These are phyloP conservation scores for Aspidoscelis tigris DNA, from an alignment of 2,113 vertebrate species.

Conservation along the genomic window DNA sequence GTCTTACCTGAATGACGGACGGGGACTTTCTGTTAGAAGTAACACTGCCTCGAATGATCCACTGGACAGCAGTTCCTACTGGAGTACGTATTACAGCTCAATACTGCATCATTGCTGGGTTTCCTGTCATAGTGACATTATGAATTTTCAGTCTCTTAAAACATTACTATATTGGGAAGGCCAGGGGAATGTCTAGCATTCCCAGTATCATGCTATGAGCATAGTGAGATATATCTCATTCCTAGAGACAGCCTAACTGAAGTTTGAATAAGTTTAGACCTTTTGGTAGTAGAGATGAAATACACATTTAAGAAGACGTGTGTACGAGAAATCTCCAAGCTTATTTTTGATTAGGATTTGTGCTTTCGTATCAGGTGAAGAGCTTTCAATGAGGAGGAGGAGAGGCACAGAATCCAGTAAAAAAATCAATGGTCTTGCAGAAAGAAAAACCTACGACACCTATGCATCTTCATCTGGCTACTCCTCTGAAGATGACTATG, in stretches of 20 bases:
- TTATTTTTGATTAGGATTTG: slow-evolving; percentile 9
- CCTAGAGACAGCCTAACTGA: no score
- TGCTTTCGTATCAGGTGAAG: slow-evolving; percentile 60
- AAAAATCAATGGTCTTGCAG: slow-evolving; percentile 67
- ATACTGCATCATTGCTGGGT: no score
- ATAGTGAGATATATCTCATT: no score
- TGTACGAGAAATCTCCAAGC: background rate
- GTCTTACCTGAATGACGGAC: slow-evolving; percentile 74
- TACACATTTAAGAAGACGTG: background rate
- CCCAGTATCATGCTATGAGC: no score
- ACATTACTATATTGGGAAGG: no score
- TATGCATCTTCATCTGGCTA: slow-evolving; percentile 84
- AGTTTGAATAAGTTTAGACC: no score
- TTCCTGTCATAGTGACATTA: no score
- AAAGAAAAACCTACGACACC: slow-evolving; percentile 71
- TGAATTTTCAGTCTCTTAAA: no score
- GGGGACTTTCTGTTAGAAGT: slow-evolving; percentile 49
- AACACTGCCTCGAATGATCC: slow-evolving; percentile 56
- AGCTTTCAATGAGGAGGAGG: slow-evolving; percentile 63
- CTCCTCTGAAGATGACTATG: slow-evolving; percentile 80
- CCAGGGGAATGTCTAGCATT: no score
- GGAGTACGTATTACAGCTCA: slow-evolving; percentile 70
- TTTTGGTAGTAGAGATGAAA: background rate
- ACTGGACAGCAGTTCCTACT: slow-evolving; percentile 63
- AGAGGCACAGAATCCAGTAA: slow-evolving; percentile 72